A percentile compares a stretch with the other conserved stretches of the same genome.
phyloP scores from a whole-genome alignment of 2,113 vertebrate genomes.

The Mastomys natalensis region DNA sequence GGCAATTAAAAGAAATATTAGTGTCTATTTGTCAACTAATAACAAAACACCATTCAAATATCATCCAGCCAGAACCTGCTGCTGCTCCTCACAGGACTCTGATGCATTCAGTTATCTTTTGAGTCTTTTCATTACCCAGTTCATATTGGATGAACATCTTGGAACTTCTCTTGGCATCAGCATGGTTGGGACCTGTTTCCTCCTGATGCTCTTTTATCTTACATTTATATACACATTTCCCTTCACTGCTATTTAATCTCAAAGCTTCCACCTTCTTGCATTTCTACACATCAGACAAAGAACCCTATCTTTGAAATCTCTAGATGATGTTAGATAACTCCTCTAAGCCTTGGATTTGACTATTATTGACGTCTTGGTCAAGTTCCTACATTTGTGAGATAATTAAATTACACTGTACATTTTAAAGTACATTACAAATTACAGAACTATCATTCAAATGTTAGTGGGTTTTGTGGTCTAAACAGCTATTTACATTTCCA shows the following conservation, averaged over 20 bases:
- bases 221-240: neutral
- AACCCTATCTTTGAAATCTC: neutral
- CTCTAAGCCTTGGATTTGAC: neutral
- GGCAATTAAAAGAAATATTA: constrained; percentile 84
- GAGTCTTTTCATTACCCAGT: constrained; percentile 67
- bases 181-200: constrained; percentile 2
- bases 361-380: neutral
- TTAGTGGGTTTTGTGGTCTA: neutral
- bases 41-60: constrained; percentile 73
- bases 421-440: constrained; percentile 23
- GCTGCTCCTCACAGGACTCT: constrained; percentile 44
- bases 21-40: constrained; percentile 84
- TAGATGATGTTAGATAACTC: neutral
- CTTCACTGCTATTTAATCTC: neutral
- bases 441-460: constrained; percentile 6
- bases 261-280: neutral
- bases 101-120: neutral
- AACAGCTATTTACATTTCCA: constrained; percentile 33
- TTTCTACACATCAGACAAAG: neutral
- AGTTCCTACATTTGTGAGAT: neutral
- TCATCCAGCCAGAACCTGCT: constrained; percentile 58
- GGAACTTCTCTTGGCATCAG: constrained; percentile 55
- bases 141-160: constrained; percentile 60
- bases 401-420: neutral
- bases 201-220: neutral